Percentiles rank a stretch among this genome's conserved stretches.
phyloP scores from a whole-genome alignment of 2,113 vertebrate species.

The Agelaius phoeniceus region DNA sequence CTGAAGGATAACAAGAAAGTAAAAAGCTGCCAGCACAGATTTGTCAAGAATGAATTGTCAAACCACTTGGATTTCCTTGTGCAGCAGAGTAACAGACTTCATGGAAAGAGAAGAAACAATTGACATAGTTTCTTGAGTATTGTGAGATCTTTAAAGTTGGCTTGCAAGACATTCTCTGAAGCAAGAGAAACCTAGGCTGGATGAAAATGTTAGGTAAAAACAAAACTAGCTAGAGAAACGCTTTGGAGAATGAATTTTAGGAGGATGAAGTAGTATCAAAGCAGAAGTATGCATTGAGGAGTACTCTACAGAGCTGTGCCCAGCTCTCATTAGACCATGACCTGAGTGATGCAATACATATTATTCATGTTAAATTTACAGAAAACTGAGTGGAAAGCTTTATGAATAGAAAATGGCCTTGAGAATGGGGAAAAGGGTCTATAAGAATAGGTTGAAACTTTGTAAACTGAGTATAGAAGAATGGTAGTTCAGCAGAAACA shows the following conservation, averaged over 20 bases:
- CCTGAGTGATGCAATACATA: neutral
- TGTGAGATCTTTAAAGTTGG: neutral
- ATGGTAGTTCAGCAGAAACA: neutral
- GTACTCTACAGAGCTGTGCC: neutral
- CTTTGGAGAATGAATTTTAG: neutral
- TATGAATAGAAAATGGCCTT: neutral
- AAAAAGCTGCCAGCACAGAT: constrained; percentile 9
- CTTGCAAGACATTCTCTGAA: neutral
- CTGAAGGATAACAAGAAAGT: constrained; percentile 36
- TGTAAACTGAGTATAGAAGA: neutral
- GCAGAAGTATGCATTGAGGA: neutral
- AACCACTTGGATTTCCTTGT: neutral
- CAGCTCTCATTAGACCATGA: neutral
- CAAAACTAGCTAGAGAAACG: neutral
- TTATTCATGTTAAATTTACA: neutral
- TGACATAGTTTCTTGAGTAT: neutral
- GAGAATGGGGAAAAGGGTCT: neutral
- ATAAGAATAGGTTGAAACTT: neutral
- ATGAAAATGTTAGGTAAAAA: neutral
- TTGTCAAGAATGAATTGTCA: constrained; percentile 31
- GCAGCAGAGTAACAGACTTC: neutral
- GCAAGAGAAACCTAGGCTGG: neutral
- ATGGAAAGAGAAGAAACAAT: neutral
- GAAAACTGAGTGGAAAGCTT: neutral
- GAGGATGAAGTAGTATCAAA: neutral